These are phyloP conservation scores for Burhinus oedicnemus DNA, from an alignment of 2,113 vertebrate species.

Conservation along the genomic window DNA sequence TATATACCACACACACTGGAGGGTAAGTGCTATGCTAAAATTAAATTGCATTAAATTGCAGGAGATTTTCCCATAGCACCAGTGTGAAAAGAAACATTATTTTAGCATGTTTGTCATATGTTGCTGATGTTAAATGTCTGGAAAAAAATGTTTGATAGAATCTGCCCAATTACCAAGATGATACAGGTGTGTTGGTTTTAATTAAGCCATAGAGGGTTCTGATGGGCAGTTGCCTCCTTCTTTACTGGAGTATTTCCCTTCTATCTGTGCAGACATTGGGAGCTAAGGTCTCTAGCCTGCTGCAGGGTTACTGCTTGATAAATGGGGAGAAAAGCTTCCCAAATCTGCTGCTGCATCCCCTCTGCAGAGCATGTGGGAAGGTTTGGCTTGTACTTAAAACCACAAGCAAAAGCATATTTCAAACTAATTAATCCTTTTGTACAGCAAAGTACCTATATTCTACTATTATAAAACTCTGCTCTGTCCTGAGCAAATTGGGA, in stretches of 20 bases:
- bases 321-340: neutral
- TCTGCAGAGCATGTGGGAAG: neutral
- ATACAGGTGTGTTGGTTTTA: neutral
- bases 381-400: neutral
- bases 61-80: neutral
- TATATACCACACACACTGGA: neutral
- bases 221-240: neutral
- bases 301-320: neutral
- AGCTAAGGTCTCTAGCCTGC: neutral
- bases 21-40: neutral
- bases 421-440: neutral
- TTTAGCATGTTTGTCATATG: neutral
- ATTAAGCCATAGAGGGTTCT: neutral
- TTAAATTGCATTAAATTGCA: neutral
- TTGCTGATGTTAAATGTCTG: neutral
- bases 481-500: neutral
- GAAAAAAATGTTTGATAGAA: neutral
- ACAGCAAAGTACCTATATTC: neutral
- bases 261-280: fast-evolving
- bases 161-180: neutral
- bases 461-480: neutral
- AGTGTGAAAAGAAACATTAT: neutral
- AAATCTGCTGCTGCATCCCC: neutral
- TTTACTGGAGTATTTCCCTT: neutral
- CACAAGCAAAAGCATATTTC: neutral